Evolutionary conservation across 2,888 invertebrate species (phyloP).

Genomic region (Dexiosoma caninum): DNA sequence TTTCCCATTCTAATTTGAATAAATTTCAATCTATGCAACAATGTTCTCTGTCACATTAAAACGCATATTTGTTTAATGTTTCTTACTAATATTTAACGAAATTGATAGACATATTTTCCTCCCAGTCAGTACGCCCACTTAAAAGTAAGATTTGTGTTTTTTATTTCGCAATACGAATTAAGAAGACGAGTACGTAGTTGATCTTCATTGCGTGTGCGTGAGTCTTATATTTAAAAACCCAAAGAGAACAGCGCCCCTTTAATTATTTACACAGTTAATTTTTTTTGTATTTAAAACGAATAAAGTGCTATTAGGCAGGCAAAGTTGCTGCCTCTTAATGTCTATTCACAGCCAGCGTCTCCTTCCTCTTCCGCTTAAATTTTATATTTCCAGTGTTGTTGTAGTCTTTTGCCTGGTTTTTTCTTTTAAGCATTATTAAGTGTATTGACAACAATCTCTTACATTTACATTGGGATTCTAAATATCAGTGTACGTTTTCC

Average conservation of each 20-base stretch:
- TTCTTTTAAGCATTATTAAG: conserved; percentile 26
- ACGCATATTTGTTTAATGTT: neutral
- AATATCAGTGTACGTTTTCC: neutral
- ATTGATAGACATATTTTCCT: neutral
- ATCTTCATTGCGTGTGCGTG: too few relatives aligned
- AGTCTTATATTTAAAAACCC: neutral
- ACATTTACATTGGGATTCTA: conserved; percentile 19
- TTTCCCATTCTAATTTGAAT: neutral
- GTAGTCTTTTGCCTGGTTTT: neutral
- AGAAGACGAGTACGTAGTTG: neutral
- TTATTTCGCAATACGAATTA: neutral
- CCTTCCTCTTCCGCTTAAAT: neutral
- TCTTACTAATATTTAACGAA: neutral
- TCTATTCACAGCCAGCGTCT: neutral
- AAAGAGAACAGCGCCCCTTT: conserved; percentile 27
- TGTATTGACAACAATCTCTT: conserved; percentile 40
- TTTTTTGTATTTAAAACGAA: conserved; percentile 12
- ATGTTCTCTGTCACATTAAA: neutral
- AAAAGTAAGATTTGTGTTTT: neutral
- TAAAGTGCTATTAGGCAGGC: conserved; percentile 13
- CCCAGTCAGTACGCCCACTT: neutral
- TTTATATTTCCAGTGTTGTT: neutral
- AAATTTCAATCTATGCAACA: neutral
- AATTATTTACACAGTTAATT: conserved; percentile 22
- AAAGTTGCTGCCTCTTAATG: neutral